Percentiles rank a stretch among this genome's conserved stretches.
Conservation (phyloP, 2,797 vertebrate species). For the Nyctalus aviator region DNA sequence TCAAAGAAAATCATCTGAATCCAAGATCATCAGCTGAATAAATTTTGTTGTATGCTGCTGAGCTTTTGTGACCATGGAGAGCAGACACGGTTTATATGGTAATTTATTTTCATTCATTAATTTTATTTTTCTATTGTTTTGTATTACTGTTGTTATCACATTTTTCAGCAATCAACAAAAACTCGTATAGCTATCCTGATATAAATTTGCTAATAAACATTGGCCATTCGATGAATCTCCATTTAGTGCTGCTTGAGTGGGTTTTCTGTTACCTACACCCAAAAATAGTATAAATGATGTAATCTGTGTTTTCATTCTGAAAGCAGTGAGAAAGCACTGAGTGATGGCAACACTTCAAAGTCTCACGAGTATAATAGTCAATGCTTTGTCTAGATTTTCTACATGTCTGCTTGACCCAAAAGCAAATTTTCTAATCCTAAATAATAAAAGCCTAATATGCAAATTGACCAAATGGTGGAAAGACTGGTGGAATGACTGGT, state of each 20-base stretch:
- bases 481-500: no score
- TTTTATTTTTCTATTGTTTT: not conserved
- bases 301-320: not conserved
- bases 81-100: not conserved
- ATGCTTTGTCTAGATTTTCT: conserved; percentile 8
- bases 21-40: not conserved
- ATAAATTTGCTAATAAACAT: not conserved
- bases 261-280: not conserved
- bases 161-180: not conserved
- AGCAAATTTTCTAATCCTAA: conserved; percentile 32
- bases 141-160: not conserved
- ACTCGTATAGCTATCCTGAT: not conserved
- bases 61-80: not conserved
- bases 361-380: conserved; percentile 11
- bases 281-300: conserved; percentile 44
- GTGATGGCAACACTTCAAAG: conserved; percentile 43
- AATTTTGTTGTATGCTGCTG: not conserved
- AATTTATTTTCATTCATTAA: not conserved
- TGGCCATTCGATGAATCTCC: not conserved
- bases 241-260: not conserved
- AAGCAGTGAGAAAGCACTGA: not conserved
- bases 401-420: conserved; percentile 37
- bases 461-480: no score
- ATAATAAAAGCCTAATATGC: no score
- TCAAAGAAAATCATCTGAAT: not conserved